A percentile compares a stretch with the other conserved stretches of the same genome.
These are phyloP conservation scores for Anaspis maculata DNA, from an alignment of 2,888 invertebrate genomes.

Conservation along the genomic window DNA sequence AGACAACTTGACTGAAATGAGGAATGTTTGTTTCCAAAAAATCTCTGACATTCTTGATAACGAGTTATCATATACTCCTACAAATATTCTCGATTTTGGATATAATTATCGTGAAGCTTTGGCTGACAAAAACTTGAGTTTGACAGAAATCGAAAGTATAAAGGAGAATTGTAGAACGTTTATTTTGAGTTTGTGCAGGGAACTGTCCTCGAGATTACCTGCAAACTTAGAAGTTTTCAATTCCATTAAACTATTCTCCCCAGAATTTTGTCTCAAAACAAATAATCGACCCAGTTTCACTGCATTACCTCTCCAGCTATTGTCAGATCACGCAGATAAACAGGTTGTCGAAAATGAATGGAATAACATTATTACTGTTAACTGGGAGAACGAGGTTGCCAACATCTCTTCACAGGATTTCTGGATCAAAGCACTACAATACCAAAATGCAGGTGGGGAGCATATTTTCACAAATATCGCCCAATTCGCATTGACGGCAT, in stretches of 20 bases:
- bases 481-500: not conserved
- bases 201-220: not conserved
- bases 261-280: not conserved
- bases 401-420: not conserved
- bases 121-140: not conserved
- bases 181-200: not conserved
- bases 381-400: not conserved
- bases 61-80: not conserved
- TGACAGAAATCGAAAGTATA: not conserved
- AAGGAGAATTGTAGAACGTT: not conserved
- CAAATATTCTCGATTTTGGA: constrained; percentile 1
- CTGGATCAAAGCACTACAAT: not conserved
- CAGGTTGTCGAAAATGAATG: not conserved
- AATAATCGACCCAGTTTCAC: not conserved
- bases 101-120: constrained; percentile 1
- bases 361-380: not conserved
- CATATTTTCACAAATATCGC: not conserved
- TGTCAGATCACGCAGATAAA: not conserved
- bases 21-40: not conserved
- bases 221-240: not conserved
- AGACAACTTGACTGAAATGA: not conserved
- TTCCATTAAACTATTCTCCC: not conserved
- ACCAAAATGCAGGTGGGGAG: not conserved
- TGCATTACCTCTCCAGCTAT: not conserved
- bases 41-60: constrained; percentile 1